These are phyloP conservation scores for Rhaphigaster nebulosa DNA, from an alignment of 2,888 invertebrate genomes.

Conservation along the genomic window DNA sequence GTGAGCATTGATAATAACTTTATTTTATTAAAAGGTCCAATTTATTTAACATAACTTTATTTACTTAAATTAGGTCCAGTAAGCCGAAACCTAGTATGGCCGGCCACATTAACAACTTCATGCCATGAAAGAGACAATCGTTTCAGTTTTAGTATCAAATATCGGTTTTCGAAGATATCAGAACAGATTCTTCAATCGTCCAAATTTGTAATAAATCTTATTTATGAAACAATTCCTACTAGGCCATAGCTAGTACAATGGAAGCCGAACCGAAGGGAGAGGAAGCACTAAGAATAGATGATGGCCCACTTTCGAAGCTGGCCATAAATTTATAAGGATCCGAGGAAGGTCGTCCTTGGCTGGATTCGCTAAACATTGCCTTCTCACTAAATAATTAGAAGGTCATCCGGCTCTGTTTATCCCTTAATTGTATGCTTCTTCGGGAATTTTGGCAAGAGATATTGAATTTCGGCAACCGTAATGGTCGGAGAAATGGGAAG, in stretches of 20 bases:
- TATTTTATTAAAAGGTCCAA: no score
- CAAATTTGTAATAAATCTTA: background rate
- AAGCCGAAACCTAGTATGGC: no score
- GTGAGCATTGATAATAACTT: no score
- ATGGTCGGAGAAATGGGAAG: background rate
- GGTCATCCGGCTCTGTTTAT: background rate
- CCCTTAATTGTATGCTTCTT: background rate
- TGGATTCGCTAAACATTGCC: conserved; percentile 16
- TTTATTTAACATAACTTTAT: no score
- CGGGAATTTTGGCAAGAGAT: background rate
- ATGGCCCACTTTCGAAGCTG: background rate
- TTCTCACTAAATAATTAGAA: background rate
- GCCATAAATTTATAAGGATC: conserved; percentile 37
- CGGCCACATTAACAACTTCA: no score
- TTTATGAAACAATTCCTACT: background rate
- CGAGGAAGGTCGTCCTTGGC: conserved; percentile 32
- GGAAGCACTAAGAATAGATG: conserved; percentile 37
- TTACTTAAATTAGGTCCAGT: no score
- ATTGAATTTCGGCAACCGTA: background rate
- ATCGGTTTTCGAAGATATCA: background rate
- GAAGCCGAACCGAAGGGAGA: background rate
- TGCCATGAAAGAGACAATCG: no score
- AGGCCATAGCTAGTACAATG: background rate
- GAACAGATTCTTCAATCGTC: background rate
- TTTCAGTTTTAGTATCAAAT: background rate